These are phyloP conservation scores for Eristalinus aeneus DNA, from an alignment of 2,888 invertebrate genomes.

Conservation along the genomic window DNA sequence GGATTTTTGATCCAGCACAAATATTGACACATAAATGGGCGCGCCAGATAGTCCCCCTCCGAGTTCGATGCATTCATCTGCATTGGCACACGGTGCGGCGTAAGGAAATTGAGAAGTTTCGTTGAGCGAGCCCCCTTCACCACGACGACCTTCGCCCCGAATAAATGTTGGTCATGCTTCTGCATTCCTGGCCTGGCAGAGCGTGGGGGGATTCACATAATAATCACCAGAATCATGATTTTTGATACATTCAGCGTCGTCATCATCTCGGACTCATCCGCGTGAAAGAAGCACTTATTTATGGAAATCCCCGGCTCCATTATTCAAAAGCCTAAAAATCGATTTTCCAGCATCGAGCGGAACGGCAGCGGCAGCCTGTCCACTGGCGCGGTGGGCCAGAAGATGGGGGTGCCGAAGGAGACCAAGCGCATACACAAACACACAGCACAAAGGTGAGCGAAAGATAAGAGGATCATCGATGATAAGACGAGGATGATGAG, in stretches of 20 bases:
- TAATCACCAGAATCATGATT: conserved; percentile 39
- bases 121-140: conserved; percentile 33
- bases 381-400: neutral
- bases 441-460: conserved; percentile 29
- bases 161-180: conserved; percentile 3
- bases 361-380: conserved; percentile 19
- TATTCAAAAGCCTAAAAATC: conserved; percentile 57
- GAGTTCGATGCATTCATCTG: neutral
- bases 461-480: conserved; percentile 65
- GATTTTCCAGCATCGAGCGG: conserved; percentile 53
- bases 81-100: neutral
- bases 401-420: neutral
- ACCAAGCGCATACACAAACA: neutral
- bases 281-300: conserved; percentile 62
- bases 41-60: neutral
- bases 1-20: conserved; percentile 31
- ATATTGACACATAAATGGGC: conserved; percentile 58
- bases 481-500: conserved; percentile 46
- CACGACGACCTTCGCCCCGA: conserved; percentile 31
- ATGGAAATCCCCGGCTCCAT: conserved; percentile 56
- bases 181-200: neutral
- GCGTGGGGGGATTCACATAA: neutral
- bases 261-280: conserved; percentile 33
- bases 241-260: conserved; percentile 20
- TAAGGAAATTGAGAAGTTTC: conserved; percentile 56